Evolutionary conservation across 1,140 invertebrate genomes (phyloP).

Genomic region (Mercenaria mercenaria): DNA sequence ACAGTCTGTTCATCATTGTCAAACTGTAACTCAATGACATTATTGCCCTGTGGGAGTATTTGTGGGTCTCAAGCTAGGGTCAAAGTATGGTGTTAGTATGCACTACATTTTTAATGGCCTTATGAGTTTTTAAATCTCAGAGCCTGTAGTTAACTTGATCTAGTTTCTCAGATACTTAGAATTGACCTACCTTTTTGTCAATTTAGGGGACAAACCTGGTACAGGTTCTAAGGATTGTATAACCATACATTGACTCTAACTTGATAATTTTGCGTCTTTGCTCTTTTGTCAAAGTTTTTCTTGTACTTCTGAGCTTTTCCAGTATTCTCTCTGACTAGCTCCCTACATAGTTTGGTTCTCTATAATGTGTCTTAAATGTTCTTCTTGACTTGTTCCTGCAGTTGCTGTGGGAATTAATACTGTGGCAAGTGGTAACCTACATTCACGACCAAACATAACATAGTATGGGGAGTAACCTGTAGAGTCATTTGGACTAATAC

Average conservation of each 20-base stretch:
- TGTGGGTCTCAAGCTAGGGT: slow-evolving; percentile 28
- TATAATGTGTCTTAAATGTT: slow-evolving; percentile 5
- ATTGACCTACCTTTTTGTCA: not conserved
- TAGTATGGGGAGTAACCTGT: slow-evolving; percentile 52
- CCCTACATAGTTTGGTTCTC: not conserved
- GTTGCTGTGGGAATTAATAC: slow-evolving; percentile 41
- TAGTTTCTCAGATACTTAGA: not conserved
- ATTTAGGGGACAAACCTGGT: slow-evolving; percentile 42
- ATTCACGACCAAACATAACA: slow-evolving; percentile 45
- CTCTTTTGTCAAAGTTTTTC: slow-evolving; percentile 53
- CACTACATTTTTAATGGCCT: slow-evolving; percentile 42
- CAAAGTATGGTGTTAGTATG: slow-evolving; percentile 39
- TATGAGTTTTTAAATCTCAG: slow-evolving; percentile 14
- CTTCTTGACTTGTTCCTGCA: not conserved
- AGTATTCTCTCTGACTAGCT: slow-evolving; percentile 50
- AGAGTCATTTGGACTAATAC: slow-evolving; percentile 23
- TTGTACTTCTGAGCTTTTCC: slow-evolving; percentile 59
- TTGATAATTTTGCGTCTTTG: not conserved
- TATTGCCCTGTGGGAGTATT: not conserved
- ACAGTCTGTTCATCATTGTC: too few species aligned
- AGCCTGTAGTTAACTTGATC: slow-evolving; percentile 30
- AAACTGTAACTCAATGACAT: not conserved
- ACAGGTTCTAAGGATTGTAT: not conserved
- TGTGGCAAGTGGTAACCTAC: slow-evolving; percentile 62
- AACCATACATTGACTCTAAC: slow-evolving; percentile 47